A percentile compares a stretch with the other conserved stretches of the same genome.
phyloP scores from a whole-genome alignment of 2,888 invertebrate species.

The Drosophila kokeensis region DNA sequence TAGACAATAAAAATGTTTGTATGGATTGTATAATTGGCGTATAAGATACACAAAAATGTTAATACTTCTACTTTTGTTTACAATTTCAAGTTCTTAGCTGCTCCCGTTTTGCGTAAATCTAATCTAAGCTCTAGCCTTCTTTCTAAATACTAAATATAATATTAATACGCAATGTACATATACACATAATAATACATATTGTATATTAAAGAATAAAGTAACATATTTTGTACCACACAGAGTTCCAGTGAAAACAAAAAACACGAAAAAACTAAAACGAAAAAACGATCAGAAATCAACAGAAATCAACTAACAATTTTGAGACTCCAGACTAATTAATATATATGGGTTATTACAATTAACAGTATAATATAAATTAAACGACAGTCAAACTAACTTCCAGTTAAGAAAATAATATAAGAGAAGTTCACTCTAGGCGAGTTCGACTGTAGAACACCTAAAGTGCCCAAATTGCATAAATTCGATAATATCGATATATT shows the following conservation, averaged over 20 bases:
- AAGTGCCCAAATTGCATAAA: neutral
- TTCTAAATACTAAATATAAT: constrained; percentile 26
- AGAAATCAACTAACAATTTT: constrained; percentile 16
- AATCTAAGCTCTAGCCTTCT: constrained; percentile 17
- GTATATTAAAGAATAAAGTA: constrained; percentile 63
- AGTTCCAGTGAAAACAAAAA: constrained; percentile 21
- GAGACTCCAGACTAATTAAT: constrained; percentile 12
- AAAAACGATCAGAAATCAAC: constrained; percentile 16
- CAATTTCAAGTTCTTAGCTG: constrained; percentile 34
- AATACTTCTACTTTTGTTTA: constrained; percentile 43
- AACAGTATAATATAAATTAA: neutral
- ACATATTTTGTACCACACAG: constrained; percentile 66
- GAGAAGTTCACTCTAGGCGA: neutral
- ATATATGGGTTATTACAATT: neutral
- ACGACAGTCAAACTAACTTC: neutral
- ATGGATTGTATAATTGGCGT: constrained; percentile 55
- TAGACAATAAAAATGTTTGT: constrained; percentile 72
- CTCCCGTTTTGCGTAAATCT: constrained; percentile 21
- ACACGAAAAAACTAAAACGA: constrained; percentile 12
- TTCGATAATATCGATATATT: constrained; percentile 7
- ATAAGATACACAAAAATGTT: constrained; percentile 54
- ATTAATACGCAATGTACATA: constrained; percentile 52
- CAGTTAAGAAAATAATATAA: neutral
- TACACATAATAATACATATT: constrained; percentile 28
- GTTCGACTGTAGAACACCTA: neutral